Percentiles rank a stretch among this genome's conserved stretches.
These are phyloP conservation scores for Conger conger DNA, from an alignment of 2,113 vertebrate species.

Conservation along the genomic window DNA sequence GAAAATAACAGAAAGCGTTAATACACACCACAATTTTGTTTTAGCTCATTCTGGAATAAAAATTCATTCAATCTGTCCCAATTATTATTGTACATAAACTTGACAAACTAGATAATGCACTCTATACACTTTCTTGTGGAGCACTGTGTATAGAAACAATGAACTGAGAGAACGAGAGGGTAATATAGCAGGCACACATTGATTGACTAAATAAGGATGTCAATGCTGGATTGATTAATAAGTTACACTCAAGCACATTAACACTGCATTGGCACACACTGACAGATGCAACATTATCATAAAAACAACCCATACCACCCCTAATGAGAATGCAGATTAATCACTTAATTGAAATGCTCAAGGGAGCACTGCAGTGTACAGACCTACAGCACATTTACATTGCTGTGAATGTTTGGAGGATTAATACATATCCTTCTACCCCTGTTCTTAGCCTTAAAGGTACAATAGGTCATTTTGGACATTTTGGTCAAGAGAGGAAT, in stretches of 20 bases:
- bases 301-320: background rate
- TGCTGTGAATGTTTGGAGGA: background rate
- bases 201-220: background rate
- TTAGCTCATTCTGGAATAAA: background rate
- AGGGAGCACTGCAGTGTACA: background rate
- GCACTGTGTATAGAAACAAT: background rate
- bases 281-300: background rate
- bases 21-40: background rate
- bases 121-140: background rate
- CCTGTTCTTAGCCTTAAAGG: background rate
- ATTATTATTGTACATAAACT: background rate
- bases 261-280: background rate
- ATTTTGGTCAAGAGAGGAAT: no score
- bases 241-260: background rate
- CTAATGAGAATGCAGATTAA: background rate
- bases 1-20: conserved; percentile 30
- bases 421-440: background rate
- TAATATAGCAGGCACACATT: background rate
- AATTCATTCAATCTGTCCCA: background rate
- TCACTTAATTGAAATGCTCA: background rate
- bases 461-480: no score
- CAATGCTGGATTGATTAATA: background rate
- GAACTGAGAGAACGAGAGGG: background rate
- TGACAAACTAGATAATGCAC: background rate
- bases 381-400: background rate